Percentiles rank a stretch among this genome's conserved stretches.
Evolutionary conservation across 1,140 invertebrate species (phyloP).

Genomic region (Parapsyche elsis): DNA sequence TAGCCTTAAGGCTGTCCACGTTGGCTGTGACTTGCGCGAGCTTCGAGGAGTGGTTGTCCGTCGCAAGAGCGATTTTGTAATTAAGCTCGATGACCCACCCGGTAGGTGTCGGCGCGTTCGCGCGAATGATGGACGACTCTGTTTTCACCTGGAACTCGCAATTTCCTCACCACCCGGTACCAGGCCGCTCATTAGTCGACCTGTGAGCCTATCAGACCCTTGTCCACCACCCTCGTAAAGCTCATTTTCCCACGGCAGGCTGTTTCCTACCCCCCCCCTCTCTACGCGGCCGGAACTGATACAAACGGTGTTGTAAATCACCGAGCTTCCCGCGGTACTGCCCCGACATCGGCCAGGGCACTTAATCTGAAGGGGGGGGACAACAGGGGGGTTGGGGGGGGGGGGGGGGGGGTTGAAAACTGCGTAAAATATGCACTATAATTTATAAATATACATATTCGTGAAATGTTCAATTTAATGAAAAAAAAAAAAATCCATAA

Average conservation of each 20-base stretch:
- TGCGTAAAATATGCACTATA: slow-evolving; percentile 21
- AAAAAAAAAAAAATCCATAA: not conserved
- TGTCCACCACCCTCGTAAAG: not conserved
- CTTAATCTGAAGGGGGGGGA: slow-evolving; percentile 19
- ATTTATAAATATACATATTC: slow-evolving; percentile 7
- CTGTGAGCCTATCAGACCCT: not conserved
- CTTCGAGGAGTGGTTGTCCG: not conserved
- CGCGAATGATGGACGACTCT: slow-evolving; percentile 38
- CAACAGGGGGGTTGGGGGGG: too few relatives aligned
- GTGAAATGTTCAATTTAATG: too few relatives aligned
- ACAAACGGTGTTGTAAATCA: slow-evolving; percentile 53
- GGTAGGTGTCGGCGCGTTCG: not conserved
- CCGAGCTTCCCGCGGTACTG: not conserved
- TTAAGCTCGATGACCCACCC: slow-evolving; percentile 30
- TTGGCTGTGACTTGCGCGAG: not conserved
- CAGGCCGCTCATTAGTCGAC: slow-evolving; percentile 28
- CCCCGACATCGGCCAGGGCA: not conserved
- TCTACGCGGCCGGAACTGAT: slow-evolving; percentile 53
- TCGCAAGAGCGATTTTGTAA: slow-evolving; percentile 6
- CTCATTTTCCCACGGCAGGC: slow-evolving; percentile 36
- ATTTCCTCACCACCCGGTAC: slow-evolving; percentile 21
- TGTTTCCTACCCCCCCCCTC: slow-evolving; percentile 26
- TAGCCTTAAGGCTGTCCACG: too few relatives aligned
- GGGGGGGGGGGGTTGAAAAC: too few relatives aligned
- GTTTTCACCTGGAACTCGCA: slow-evolving; percentile 43